Base-by-base conservation (phyloP, 2,113 vertebrate species). In the Gadus chalcogrammus region DNA sequence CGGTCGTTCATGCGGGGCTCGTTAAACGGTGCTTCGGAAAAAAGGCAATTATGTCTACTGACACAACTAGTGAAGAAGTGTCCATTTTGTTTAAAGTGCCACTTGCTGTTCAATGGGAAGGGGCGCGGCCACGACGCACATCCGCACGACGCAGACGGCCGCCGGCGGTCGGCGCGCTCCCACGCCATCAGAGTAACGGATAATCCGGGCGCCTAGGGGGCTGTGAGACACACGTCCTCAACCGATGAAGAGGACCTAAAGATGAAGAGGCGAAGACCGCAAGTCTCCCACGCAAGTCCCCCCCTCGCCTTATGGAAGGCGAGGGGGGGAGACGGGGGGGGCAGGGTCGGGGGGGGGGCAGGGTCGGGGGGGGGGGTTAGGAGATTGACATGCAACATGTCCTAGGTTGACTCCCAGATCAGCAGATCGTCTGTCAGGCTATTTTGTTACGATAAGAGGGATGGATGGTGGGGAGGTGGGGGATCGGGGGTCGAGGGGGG, bases 351-450 rank as follows among this genome's bases (percentile, higher is more conserved):
- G 31, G 31, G 31, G 31, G 31, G 3, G 31, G 31, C 22, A 24
- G 22, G 22, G 22, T 24, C 1, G 85, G 3, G 31, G 31, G 31
- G n/a, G 31, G 31, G 3, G 31, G 31, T 4, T 31, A 48, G 42
- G 42, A 48, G 42, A 48, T 48, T 9, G 42, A 48, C 42, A 48
- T 11, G 42, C 42, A 48, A 9, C 8, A 48, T 13, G 74, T 82
- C 78, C 84, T 71, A 73, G n/a, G 71, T 68, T 3, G 58, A 52
- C 71, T 84, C 83, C 82, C 79, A 64, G 74, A 82, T 76, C 82
- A 24, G 72, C 75, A 75, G 83, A 24, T 72, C 12, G 68, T 79
- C 79, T 81, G 81, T 82, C 77, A 70, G 78, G 73, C 70, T 1
- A 9, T 48, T 48, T 48, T 48, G 42, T 48, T 48, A 5, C 7